Evolutionary conservation across 2,888 invertebrate genomes (phyloP).

Genomic region (Ophraella communa): DNA sequence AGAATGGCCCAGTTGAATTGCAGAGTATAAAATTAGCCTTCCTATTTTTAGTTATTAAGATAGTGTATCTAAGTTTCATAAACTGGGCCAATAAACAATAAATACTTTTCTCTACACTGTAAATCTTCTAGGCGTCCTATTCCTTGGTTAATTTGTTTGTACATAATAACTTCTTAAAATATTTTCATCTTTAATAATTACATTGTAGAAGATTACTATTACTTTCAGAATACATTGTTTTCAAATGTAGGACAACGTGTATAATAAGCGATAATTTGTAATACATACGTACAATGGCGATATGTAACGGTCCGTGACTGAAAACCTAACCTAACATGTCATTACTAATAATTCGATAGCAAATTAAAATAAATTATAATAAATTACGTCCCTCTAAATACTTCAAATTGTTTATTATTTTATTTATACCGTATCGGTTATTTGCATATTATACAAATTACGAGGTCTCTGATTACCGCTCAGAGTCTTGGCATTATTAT

Average conservation of each 20-base stretch:
- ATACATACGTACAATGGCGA: constrained; percentile 1
- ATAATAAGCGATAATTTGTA: constrained; percentile 12
- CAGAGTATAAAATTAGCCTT: too few species aligned
- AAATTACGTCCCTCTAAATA: constrained; percentile 23
- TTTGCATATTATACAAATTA: constrained; percentile 34
- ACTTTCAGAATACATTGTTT: too few species aligned
- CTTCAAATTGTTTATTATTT: constrained; percentile 38
- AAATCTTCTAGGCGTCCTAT: too few species aligned
- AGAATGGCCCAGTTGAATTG: too few species aligned
- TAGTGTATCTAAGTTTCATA: too few species aligned
- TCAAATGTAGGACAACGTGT: not conserved
- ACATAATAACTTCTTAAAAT: too few species aligned
- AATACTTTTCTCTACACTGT: too few species aligned
- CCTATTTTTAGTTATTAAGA: too few species aligned
- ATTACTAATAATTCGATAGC: constrained; percentile 37
- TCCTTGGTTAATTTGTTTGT: too few species aligned
- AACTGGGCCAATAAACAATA: too few species aligned
- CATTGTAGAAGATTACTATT: not conserved
- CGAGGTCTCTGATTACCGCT: constrained; percentile 31
- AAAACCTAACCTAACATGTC: constrained; percentile 20
- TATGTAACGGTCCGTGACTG: constrained; percentile 29
- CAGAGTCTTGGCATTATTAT: constrained; percentile 27
- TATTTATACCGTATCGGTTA: constrained; percentile 27
- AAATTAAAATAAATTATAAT: constrained; percentile 31
- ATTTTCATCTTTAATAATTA: too few species aligned